These are phyloP conservation scores for Scaptomyza cyrtandrae DNA, from an alignment of 2,888 invertebrate species.

Conservation along the genomic window DNA sequence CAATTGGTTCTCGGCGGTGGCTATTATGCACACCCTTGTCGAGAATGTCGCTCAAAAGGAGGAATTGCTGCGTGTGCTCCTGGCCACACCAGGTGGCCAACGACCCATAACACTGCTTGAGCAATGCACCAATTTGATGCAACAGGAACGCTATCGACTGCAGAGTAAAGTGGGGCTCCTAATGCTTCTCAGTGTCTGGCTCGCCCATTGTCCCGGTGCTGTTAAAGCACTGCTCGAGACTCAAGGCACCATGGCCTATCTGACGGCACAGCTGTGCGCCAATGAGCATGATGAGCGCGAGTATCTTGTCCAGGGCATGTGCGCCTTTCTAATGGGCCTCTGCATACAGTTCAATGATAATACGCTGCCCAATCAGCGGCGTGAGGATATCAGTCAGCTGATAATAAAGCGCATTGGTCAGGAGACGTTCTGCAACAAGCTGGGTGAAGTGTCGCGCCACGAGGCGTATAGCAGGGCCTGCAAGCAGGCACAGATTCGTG, in stretches of 20 bases:
- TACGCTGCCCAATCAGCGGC: constrained; percentile 90
- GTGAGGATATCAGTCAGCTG: constrained; percentile 90
- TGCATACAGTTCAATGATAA: constrained; percentile 96
- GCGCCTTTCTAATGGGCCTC: constrained; percentile 96
- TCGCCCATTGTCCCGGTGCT: constrained; percentile 92
- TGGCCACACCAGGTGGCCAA: constrained; percentile 93
- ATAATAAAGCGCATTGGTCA: constrained; percentile 95
- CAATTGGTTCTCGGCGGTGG: constrained; percentile 98
- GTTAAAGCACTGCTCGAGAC: constrained; percentile 92
- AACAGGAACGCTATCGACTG: constrained; percentile 88
- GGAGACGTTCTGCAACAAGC: constrained; percentile 93
- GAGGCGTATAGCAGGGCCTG: constrained; percentile 96
- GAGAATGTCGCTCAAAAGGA: constrained; percentile 95
- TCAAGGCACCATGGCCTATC: constrained; percentile 92
- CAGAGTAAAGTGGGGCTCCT: constrained; percentile 95
- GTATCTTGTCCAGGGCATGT: constrained; percentile 93
- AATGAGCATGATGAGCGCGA: constrained; percentile 97
- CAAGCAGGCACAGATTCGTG: constrained; percentile 95
- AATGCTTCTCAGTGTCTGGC: constrained; percentile 95
- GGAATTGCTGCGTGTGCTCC: constrained; percentile 94
- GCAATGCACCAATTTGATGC: constrained; percentile 93
- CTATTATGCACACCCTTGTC: constrained; percentile 94
- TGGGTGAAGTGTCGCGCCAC: constrained; percentile 93
- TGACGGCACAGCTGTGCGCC: constrained; percentile 91
- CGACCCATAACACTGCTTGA: constrained; percentile 95